A percentile compares a stretch with the other conserved stretches of the same genome.
phyloP scores from a whole-genome alignment of 2,888 invertebrate genomes.

The Eurois occulta region DNA sequence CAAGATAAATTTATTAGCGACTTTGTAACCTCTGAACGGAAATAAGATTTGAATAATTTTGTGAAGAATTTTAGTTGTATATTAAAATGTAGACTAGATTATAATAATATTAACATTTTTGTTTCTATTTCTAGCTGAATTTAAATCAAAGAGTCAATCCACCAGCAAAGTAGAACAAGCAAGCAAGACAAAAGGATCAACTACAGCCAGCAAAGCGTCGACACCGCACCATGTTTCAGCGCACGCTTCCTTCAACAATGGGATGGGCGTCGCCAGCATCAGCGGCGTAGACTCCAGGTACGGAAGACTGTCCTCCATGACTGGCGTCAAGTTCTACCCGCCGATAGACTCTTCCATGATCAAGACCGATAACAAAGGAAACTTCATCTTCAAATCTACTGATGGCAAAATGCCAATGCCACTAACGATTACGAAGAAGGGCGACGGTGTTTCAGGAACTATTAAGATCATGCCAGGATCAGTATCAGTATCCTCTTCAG shows the following conservation, averaged over 20 bases:
- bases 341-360: constrained; percentile 61
- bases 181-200: constrained; percentile 36
- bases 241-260: constrained; percentile 57
- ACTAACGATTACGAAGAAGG: constrained; percentile 72
- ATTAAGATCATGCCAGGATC: constrained; percentile 78
- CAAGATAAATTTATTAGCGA: constrained; percentile 14
- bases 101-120: background rate
- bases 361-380: constrained; percentile 62
- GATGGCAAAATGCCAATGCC: constrained; percentile 67
- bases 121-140: constrained; percentile 54
- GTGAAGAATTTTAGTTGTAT: background rate
- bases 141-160: constrained; percentile 44
- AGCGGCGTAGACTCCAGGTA: constrained; percentile 78
- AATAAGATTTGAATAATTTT: constrained; percentile 28
- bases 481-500: constrained; percentile 76
- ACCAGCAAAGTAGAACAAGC: constrained; percentile 40
- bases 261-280: constrained; percentile 77
- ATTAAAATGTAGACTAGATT: constrained; percentile 3
- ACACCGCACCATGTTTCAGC: constrained; percentile 40
- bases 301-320: constrained; percentile 78
- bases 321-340: constrained; percentile 77
- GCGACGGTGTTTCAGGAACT: constrained; percentile 75
- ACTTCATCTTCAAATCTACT: constrained; percentile 57
- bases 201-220: constrained; percentile 17
- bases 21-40: constrained; percentile 27